Conservation (phyloP, 2,797 vertebrate species). For the Phaenicophaeus curvirostris region DNA sequence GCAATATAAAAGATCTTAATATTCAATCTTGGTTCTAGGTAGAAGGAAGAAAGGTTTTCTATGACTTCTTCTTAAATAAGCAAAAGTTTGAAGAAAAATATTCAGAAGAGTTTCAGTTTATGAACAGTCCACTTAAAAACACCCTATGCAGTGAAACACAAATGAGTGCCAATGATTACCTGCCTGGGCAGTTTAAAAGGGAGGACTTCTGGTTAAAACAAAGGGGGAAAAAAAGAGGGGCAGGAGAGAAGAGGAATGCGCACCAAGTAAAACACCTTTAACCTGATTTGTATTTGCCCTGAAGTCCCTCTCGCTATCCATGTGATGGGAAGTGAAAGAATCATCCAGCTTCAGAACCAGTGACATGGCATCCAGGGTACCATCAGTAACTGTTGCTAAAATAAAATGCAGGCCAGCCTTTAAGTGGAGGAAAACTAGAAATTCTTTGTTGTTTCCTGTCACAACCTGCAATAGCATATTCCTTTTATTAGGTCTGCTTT, state of each 20-base stretch:
- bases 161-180: not conserved
- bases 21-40: not conserved
- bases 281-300: not conserved
- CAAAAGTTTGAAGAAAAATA: not conserved
- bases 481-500: not conserved
- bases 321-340: not conserved
- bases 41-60: not conserved
- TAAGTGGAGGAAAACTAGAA: not conserved
- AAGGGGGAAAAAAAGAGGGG: not conserved
- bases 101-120: not conserved
- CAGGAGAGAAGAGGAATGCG: not conserved
- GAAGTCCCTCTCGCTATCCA: not conserved
- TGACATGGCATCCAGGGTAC: not conserved
- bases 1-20: not conserved
- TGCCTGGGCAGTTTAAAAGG: not conserved
- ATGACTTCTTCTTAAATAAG: not conserved
- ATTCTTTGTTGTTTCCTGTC: not conserved
- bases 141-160: not conserved
- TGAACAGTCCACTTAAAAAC: not conserved
- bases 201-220: not conserved
- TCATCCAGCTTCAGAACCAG: not conserved
- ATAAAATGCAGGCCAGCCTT: not conserved
- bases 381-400: not conserved
- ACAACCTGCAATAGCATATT: not conserved
- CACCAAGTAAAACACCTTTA: not conserved